phyloP scores from a whole-genome alignment of 1,140 invertebrate species.

The Tetranychus cinnabarinus region DNA sequence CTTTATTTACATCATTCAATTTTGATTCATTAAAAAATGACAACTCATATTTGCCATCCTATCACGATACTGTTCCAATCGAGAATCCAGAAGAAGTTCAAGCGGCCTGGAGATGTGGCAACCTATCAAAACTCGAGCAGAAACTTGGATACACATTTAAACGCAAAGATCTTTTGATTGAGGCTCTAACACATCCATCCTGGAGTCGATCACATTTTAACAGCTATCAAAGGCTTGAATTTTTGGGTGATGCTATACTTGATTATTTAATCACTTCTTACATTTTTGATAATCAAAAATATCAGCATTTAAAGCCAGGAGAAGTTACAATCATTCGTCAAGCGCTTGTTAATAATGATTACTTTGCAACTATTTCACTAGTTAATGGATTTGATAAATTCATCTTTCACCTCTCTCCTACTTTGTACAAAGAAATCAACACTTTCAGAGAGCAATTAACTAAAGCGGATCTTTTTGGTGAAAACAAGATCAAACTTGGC shows the following conservation, averaged over 20 bases:
- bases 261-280: constrained; percentile 75
- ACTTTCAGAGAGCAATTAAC: constrained; percentile 3
- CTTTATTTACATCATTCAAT: constrained; percentile 3
- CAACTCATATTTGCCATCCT: too few relatives aligned
- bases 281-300: constrained; percentile 41
- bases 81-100: too few relatives aligned
- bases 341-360: constrained; percentile 82
- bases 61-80: too few relatives aligned
- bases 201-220: constrained; percentile 27
- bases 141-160: constrained; percentile 36
- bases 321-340: constrained; percentile 72
- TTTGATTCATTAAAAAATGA: too few relatives aligned
- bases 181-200: constrained; percentile 31
- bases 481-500: neutral
- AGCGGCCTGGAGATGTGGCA: too few relatives aligned
- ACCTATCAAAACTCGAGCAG: constrained; percentile 25
- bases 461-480: neutral
- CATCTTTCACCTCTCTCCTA: constrained; percentile 21
- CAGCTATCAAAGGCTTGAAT: constrained; percentile 33
- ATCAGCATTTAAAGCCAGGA: constrained; percentile 39
- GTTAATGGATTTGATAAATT: constrained; percentile 38
- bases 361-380: constrained; percentile 70
- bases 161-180: constrained; percentile 25
- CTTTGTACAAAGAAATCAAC: constrained; percentile 14
- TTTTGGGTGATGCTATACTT: constrained; percentile 34